Evolutionary conservation across 2,888 invertebrate genomes (phyloP), one percentile per base, ranked within the genome.

Genomic region (Microplitis deprimator): DNA sequence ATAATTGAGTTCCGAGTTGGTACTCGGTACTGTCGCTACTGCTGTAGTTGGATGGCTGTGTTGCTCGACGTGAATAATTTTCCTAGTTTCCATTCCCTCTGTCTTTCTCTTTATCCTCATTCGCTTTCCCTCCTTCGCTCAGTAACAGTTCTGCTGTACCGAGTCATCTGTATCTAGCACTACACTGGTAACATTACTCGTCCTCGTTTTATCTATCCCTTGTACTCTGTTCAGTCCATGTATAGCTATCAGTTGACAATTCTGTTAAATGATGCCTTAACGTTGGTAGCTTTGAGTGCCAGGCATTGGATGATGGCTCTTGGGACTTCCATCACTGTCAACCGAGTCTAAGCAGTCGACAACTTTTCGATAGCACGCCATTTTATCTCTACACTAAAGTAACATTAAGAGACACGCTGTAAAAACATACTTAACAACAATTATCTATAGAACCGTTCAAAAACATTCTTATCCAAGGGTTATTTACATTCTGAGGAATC

Each of bases 1-100:
- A 87, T 88, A 89, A 89, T 89, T 87, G 87, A 89, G 88, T 88
- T 88, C 86, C 85, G 84, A 87, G 87, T 86, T 85, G 85, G 84
- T 86, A 81, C 81, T 80, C 83, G 83, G 72, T 64, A 64, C 78
- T 62, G 50, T 68, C 67, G 69, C 76, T 59, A 16, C n/a, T 39
- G 72, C 61, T 68, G 64, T 62, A 71, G 76, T 59, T 60, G 75
- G 62, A 65, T 74, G 60, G 73, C 72, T 77, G 38, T 72, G 69
- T 50, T 65, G 74, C 40, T 61, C 84, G 87, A 85, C 84, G 85
- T 81, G 88, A 87, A 87, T 88, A 86, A 87, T 86, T 86, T 83
- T 50, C 80, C 73, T 75, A 68, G 78, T 40, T 62, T 74, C 67
- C 68, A 50, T 60, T 60, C 69, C 74, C 71, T 70, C 72, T 67